These are phyloP conservation scores for Passer domesticus DNA, from an alignment of 2,113 vertebrate genomes.

Conservation along the genomic window DNA sequence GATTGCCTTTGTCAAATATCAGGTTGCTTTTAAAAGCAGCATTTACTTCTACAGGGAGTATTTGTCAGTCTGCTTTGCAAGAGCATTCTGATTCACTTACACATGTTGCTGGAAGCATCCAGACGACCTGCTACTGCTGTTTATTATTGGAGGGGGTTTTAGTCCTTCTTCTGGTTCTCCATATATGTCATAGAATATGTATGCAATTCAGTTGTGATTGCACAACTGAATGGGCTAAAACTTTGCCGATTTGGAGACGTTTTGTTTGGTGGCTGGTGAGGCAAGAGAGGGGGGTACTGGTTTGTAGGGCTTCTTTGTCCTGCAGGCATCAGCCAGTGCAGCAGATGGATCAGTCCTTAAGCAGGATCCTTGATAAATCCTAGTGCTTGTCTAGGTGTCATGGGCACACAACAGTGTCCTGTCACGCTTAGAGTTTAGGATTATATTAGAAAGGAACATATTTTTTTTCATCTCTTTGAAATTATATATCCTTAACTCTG, in stretches of 20 bases:
- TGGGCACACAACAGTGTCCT: background rate
- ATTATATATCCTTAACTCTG: background rate
- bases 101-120: background rate
- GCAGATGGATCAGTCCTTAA: background rate
- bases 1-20: background rate
- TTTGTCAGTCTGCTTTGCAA: background rate
- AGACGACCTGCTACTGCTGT: background rate
- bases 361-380: background rate
- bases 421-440: background rate
- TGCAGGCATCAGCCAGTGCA: background rate
- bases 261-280: background rate
- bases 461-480: background rate
- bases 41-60: background rate
- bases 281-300: background rate
- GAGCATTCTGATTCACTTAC: background rate
- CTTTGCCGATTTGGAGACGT: background rate
- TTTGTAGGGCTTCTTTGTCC: background rate
- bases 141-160: background rate
- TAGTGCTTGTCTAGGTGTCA: background rate
- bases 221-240: background rate
- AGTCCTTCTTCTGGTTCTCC: background rate
- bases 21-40: background rate
- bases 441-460: background rate
- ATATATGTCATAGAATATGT: background rate
- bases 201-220: background rate